Percentiles rank a stretch among this genome's conserved stretches.
Conservation (phyloP, 2,888 invertebrate species). For the Falcaria lacertinaria region DNA sequence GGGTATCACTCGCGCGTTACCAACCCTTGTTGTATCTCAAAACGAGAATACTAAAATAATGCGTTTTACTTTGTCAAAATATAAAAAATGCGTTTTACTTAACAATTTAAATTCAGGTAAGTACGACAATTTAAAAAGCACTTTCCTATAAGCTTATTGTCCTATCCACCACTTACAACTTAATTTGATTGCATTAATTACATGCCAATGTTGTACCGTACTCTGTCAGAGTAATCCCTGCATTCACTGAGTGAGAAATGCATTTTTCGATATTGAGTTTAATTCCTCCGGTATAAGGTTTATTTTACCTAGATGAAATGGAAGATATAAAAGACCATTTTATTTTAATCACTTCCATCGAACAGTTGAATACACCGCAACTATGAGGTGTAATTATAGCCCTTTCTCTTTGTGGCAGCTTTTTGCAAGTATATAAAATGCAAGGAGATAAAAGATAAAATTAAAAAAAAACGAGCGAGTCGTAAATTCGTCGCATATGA, state of each 20-base stretch:
- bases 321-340: conserved; percentile 2
- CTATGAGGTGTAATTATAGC: conserved; percentile 4
- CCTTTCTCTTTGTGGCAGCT: conserved; percentile 4
- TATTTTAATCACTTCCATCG: conserved; percentile 4
- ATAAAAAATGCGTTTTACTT: too few species aligned
- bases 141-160: background rate
- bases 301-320: background rate
- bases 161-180: background rate
- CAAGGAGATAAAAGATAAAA: too few species aligned
- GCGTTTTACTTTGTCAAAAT: too few species aligned
- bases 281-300: background rate
- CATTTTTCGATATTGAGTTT: background rate
- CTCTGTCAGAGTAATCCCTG: too few species aligned
- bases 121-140: too few species aligned
- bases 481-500: too few species aligned
- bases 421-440: too few species aligned
- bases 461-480: too few species aligned
- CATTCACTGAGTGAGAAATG: background rate
- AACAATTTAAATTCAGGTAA: too few species aligned
- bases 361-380: conserved; percentile 4
- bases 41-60: too few species aligned
- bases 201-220: background rate
- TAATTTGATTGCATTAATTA: background rate
- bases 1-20: too few species aligned
- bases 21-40: too few species aligned